phyloP scores from a whole-genome alignment of 2,797 vertebrate species.

The Enteromius trimaculatus region DNA sequence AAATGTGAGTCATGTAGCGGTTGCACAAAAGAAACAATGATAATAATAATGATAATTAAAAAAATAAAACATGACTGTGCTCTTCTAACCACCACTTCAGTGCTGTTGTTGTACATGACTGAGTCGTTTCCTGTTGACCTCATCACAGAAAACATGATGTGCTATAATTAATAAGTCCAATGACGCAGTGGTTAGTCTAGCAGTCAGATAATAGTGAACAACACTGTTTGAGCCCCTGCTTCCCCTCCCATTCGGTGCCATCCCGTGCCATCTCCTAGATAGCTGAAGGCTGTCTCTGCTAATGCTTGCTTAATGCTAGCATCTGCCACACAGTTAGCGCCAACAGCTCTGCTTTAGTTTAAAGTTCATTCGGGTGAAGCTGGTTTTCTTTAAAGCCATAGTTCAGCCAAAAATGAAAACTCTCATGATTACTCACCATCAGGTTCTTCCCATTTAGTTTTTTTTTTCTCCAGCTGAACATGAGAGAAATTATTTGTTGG shows the following conservation, averaged over 20 bases:
- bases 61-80: conserved; percentile 69
- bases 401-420: not conserved
- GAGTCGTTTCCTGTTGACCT: conserved; percentile 31
- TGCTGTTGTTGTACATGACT: conserved; percentile 47
- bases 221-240: conserved; percentile 43
- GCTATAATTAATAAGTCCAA: not conserved
- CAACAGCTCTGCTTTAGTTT: conserved; percentile 30
- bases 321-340: conserved; percentile 50
- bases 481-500: not conserved
- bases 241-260: conserved; percentile 47
- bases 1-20: conserved; percentile 90
- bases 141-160: conserved; percentile 10
- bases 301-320: conserved; percentile 52
- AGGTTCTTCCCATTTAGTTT: not conserved
- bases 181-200: not conserved
- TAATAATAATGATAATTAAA: conserved; percentile 63
- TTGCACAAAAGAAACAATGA: conserved; percentile 87
- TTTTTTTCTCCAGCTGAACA: not conserved
- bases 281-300: conserved; percentile 43
- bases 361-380: not conserved
- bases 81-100: conserved; percentile 72
- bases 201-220: conserved; percentile 7
- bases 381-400: conserved; percentile 10
- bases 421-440: not conserved
- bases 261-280: conserved; percentile 52